These are phyloP conservation scores for Harmothoe impar DNA, from an alignment of 2,888 invertebrate genomes.

Conservation along the genomic window DNA sequence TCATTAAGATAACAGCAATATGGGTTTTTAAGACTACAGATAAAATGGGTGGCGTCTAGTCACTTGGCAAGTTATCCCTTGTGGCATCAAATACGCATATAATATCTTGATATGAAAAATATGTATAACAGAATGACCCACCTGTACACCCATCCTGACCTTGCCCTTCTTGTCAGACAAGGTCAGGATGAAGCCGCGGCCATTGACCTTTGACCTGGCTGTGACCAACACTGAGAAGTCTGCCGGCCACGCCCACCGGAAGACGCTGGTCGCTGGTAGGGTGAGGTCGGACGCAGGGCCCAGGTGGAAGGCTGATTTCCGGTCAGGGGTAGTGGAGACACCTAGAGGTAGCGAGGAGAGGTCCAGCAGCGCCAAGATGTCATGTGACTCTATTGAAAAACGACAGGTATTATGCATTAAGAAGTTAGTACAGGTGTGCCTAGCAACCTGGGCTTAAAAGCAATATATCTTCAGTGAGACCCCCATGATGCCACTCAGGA, in stretches of 20 bases:
- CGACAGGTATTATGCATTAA: too few species aligned
- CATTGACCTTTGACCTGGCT: conserved; percentile 70
- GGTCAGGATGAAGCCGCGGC: conserved; percentile 75
- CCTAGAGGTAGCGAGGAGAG: conserved; percentile 76
- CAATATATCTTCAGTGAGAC: too few species aligned
- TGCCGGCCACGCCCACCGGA: conserved; percentile 74
- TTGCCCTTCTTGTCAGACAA: conserved; percentile 72
- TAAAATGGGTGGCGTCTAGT: too few species aligned
- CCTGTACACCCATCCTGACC: conserved; percentile 28
- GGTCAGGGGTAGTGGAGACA: conserved; percentile 71
- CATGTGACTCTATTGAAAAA: conserved; percentile 71
- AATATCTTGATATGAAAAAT: too few species aligned
- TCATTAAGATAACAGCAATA: too few species aligned
- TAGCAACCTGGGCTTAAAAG: too few species aligned
- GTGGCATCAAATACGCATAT: too few species aligned
- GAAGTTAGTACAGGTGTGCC: too few species aligned
- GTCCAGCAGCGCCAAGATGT: conserved; percentile 74
- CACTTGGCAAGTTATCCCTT: too few species aligned
- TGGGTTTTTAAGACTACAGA: too few species aligned
- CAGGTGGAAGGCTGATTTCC: conserved; percentile 74
- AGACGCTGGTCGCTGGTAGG: conserved; percentile 73
- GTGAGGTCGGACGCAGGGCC: conserved; percentile 74
- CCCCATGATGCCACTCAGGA: too few species aligned
- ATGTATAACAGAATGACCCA: too few species aligned
- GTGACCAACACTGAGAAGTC: conserved; percentile 76